Conservation (phyloP, 2,113 vertebrate species). For the Pogonocichla stellata region DNA sequence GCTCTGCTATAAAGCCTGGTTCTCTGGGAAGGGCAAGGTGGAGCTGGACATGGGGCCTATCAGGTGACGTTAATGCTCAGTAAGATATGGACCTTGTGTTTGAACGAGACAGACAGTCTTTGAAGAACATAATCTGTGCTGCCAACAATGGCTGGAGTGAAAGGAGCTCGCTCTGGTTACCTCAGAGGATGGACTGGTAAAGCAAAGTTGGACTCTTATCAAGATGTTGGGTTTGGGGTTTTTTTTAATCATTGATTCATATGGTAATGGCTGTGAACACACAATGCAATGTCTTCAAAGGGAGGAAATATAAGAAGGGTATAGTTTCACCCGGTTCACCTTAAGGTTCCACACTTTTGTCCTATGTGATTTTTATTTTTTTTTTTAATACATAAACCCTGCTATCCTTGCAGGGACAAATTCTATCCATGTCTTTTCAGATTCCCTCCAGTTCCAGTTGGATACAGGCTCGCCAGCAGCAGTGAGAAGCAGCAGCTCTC, state of each 20-base stretch:
- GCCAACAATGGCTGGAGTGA: slow-evolving; percentile 67
- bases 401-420: background rate
- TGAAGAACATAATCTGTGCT: slow-evolving; percentile 68
- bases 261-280: slow-evolving; percentile 64
- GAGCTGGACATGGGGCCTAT: slow-evolving; percentile 69
- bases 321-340: slow-evolving; percentile 8
- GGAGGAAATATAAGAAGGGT: slow-evolving; percentile 9
- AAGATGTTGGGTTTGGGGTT: slow-evolving; percentile 23
- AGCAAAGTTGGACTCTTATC: slow-evolving; percentile 62
- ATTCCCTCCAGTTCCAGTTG: background rate
- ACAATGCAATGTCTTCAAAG: slow-evolving; percentile 58
- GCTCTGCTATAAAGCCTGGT: slow-evolving; percentile 26
- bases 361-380: background rate
- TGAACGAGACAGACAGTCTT: slow-evolving; percentile 66
- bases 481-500: slow-evolving; percentile 28
- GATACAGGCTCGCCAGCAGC: background rate
- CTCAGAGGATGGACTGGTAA: slow-evolving; percentile 55
- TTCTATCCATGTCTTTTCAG: background rate
- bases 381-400: background rate
- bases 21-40: slow-evolving; percentile 39
- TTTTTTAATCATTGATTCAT: slow-evolving; percentile 51
- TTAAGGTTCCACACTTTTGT: slow-evolving; percentile 14
- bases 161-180: slow-evolving; percentile 66
- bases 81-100: slow-evolving; percentile 66
- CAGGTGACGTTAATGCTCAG: slow-evolving; percentile 72